These are phyloP conservation scores for Helleia helle DNA, from an alignment of 2,888 invertebrate genomes.

Conservation along the genomic window DNA sequence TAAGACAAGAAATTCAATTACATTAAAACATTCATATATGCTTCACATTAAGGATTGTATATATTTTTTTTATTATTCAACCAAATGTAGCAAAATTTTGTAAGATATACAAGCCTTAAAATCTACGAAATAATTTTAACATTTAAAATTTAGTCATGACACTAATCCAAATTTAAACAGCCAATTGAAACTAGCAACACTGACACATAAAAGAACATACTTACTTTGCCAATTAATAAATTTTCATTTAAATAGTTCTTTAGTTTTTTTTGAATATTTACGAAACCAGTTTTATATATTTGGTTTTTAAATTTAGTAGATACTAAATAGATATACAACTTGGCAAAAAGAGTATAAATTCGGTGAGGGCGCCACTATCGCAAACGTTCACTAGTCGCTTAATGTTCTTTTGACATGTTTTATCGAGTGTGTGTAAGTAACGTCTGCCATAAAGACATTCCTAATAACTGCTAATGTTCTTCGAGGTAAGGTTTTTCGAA, in stretches of 20 bases:
- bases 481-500: too few species aligned
- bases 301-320: too few species aligned
- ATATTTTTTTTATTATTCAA: background rate
- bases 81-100: too few species aligned
- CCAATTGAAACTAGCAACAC: constrained; percentile 7
- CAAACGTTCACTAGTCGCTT: too few species aligned
- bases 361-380: too few species aligned
- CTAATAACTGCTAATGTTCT: too few species aligned
- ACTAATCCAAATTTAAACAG: constrained; percentile 2
- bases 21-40: background rate
- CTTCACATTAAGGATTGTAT: background rate
- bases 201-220: constrained; percentile 5
- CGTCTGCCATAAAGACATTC: too few species aligned
- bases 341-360: background rate
- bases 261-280: too few species aligned
- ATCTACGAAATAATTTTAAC: background rate
- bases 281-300: too few species aligned
- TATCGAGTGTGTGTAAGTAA: too few species aligned
- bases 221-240: constrained; percentile 5
- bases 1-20: background rate
- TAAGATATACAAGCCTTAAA: background rate
- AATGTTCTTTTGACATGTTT: too few species aligned
- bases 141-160: constrained; percentile 8
- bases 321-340: background rate
- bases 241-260: background rate